phyloP scores from a whole-genome alignment of 2,797 vertebrate species.

The Parotocinclus haroldoi region DNA sequence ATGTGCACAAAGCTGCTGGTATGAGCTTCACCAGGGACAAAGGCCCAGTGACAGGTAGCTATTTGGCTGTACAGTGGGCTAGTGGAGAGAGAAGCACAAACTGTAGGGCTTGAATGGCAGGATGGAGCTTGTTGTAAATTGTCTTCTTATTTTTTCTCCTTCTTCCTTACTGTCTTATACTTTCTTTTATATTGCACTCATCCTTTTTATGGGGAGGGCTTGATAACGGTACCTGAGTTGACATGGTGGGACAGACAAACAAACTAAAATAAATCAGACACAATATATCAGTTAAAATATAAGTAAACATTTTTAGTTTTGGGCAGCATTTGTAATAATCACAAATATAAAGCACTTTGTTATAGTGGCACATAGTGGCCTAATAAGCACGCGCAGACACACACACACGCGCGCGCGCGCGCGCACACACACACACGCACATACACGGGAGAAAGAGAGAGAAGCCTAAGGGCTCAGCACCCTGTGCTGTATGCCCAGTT shows the following conservation, averaged over 20 bases:
- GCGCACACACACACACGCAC: slow-evolving; percentile 34
- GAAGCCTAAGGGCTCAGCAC: slow-evolving; percentile 33
- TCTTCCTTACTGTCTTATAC: slow-evolving; percentile 54
- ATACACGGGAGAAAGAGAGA: slow-evolving; percentile 13
- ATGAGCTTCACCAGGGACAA: slow-evolving; percentile 54
- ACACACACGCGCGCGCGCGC: background rate
- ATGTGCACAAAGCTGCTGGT: slow-evolving; percentile 55
- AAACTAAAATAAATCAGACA: background rate
- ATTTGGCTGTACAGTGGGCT: slow-evolving; percentile 57
- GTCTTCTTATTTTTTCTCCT: slow-evolving; percentile 7
- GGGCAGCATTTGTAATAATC: no score
- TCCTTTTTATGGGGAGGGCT: slow-evolving; percentile 29
- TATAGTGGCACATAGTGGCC: no score
- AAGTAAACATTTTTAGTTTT: background rate
- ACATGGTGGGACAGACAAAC: slow-evolving; percentile 32
- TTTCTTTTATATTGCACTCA: slow-evolving; percentile 53
- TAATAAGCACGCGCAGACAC: background rate
- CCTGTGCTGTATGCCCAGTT: slow-evolving; percentile 60
- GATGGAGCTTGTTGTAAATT: slow-evolving; percentile 44
- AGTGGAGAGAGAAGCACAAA: slow-evolving; percentile 42
- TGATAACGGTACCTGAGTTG: slow-evolving; percentile 39
- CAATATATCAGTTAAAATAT: slow-evolving; percentile 3
- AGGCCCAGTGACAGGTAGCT: slow-evolving; percentile 58
- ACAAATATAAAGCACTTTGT: no score
- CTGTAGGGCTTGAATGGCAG: slow-evolving; percentile 36